Evolutionary conservation across 2,113 vertebrate genomes (phyloP).

Genomic region (Tringa solitaria): DNA sequence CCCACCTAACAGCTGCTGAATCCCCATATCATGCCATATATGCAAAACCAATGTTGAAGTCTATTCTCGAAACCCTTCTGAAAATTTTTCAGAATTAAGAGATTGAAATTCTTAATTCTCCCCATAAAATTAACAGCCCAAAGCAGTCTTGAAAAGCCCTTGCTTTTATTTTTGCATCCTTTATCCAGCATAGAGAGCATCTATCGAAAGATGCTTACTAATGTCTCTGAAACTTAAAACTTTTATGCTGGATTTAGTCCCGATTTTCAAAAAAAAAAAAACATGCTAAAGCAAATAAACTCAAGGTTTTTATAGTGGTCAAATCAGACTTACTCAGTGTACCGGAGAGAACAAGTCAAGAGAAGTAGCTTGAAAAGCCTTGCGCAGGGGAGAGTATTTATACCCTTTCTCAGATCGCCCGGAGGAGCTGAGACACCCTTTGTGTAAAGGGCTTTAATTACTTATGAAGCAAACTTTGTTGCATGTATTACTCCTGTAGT

Average conservation of each 20-base stretch:
- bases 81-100: background rate
- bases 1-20: rapidly evolving
- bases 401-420: background rate
- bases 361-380: background rate
- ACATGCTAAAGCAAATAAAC: background rate
- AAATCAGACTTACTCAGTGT: slow-evolving; percentile 47
- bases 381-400: background rate
- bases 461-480: background rate
- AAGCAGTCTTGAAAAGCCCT: background rate
- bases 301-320: background rate
- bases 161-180: background rate
- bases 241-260: background rate
- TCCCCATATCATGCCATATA: too few relatives aligned
- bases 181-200: background rate
- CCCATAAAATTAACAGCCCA: background rate
- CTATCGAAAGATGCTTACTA: background rate
- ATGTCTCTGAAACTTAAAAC: background rate
- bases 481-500: background rate
- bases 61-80: background rate
- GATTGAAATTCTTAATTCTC: background rate
- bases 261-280: background rate
- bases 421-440: slow-evolving; percentile 9
- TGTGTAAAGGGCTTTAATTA: slow-evolving; percentile 14
- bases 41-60: rapidly evolving
- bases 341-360: slow-evolving; percentile 7